Conservation (phyloP, 2,888 invertebrate species). For the Hymenopus coronatus region DNA sequence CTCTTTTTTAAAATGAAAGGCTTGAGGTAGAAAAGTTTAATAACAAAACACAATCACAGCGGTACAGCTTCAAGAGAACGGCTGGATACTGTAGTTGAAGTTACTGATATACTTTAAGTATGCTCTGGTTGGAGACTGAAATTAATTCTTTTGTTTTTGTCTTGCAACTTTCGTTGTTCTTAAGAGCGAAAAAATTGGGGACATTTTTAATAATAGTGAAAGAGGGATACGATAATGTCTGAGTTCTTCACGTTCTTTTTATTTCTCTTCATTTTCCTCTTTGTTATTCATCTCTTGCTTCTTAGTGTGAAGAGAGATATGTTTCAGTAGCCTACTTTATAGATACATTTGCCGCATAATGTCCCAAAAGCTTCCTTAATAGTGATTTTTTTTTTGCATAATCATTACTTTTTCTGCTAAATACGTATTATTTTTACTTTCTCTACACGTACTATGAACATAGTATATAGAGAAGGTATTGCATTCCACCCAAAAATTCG, state of each 20-base stretch:
- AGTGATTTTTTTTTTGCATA: too few species aligned
- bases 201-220: background rate
- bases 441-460: too few species aligned
- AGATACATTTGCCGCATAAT: too few species aligned
- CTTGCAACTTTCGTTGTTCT: background rate
- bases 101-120: background rate
- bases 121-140: background rate
- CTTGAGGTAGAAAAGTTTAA: background rate
- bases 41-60: background rate
- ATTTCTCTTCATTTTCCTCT: too few species aligned
- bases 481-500: too few species aligned
- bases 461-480: too few species aligned
- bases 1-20: background rate
- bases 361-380: too few species aligned
- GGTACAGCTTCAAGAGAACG: background rate
- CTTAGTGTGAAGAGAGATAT: background rate
- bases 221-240: background rate
- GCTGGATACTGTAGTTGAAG: background rate
- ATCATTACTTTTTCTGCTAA: too few species aligned
- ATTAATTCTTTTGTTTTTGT: background rate
- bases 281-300: background rate
- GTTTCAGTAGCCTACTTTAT: background rate
- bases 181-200: background rate
- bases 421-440: too few species aligned
- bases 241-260: background rate